Conservation (phyloP, 2,797 vertebrate genomes). For the Chiroxiphia lanceolata region DNA sequence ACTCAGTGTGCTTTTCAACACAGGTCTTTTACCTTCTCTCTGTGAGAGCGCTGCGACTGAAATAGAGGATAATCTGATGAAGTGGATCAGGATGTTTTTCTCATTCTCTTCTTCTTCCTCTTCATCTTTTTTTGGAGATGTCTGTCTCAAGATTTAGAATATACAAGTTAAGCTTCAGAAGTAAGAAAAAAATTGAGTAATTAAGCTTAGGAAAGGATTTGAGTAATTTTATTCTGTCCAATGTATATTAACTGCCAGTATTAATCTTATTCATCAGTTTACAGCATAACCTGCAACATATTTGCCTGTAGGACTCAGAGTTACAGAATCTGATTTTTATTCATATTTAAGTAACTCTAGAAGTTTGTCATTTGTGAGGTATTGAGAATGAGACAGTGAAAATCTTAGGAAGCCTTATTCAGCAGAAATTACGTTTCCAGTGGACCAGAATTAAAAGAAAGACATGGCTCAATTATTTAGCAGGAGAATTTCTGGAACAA, state of each 20-base stretch:
- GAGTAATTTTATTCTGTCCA: background rate
- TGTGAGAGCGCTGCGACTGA: slow-evolving; percentile 94
- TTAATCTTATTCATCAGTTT: background rate
- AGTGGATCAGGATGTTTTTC: slow-evolving; percentile 91
- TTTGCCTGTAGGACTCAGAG: background rate
- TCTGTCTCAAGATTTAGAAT: slow-evolving; percentile 78
- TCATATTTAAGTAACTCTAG: background rate
- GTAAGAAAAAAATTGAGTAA: background rate
- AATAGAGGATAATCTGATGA: slow-evolving; percentile 97
- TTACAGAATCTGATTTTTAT: background rate
- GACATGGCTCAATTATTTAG: background rate
- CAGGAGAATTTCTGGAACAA: background rate
- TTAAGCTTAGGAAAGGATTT: background rate
- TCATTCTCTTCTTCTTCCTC: slow-evolving; percentile 91
- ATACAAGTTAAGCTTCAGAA: slow-evolving; percentile 1
- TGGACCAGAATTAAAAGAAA: slow-evolving; percentile 1
- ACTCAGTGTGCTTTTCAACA: background rate
- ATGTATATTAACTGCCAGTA: background rate
- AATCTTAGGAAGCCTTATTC: slow-evolving; percentile 1
- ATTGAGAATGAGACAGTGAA: background rate
- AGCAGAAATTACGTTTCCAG: slow-evolving; percentile 33
- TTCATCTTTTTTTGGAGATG: slow-evolving; percentile 86
- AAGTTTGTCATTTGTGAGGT: background rate
- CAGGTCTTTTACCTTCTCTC: slow-evolving; percentile 86
- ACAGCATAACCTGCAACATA: background rate